Evolutionary conservation across 2,113 vertebrate species (phyloP), one percentile per base, ranked within the genome.

Genomic region (Ammodytes marinus): DNA sequence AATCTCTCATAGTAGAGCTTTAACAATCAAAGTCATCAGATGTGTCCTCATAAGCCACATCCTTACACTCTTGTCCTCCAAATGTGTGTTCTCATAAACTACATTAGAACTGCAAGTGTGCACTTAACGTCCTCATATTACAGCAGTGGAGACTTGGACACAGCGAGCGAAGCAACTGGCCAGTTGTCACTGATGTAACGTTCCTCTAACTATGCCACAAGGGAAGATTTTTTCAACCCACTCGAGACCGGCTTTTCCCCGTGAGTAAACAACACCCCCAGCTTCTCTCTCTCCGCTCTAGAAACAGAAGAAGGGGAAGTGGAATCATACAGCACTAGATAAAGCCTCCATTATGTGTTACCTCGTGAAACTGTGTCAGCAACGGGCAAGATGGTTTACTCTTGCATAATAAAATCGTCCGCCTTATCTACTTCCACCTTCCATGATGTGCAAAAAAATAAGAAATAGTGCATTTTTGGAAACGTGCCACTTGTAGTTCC

Each of bases 341-440:
- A 14, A 74, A 84, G 71, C 70, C 50, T 11, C 55, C 58, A 2
- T 40, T 17, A 47, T 68, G 5, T 17, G 69, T 66, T 68, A 78
- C 65, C 78, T 69, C 27, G 65, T 77, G 86, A 88, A 17, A 1
- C 42, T 15, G 79, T 79, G 79, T 79, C 74, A 78, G 78, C 63
- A 37, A 61, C 27, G 69, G 73, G 55, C 64, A n/a, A 40, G 45
- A 78, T 58, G 61, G 68, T 58, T 68, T 27, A 43, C 14, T 63
- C 80, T 85, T 85, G 85, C 69, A 52, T 50, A 70, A 88, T 55
- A 61, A 27, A 71, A 74, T 67, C 60, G 66, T 55, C 73, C 2
- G 11, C 27, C 8, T 42, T 10, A 79, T 61, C 78, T 69, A 84
- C 37, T 84, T 89, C 83, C 60, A 72, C 85, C 86, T 84, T 74